Evolutionary conservation across 1,140 invertebrate species (phyloP).

Genomic region (Cotesia vestalis): DNA sequence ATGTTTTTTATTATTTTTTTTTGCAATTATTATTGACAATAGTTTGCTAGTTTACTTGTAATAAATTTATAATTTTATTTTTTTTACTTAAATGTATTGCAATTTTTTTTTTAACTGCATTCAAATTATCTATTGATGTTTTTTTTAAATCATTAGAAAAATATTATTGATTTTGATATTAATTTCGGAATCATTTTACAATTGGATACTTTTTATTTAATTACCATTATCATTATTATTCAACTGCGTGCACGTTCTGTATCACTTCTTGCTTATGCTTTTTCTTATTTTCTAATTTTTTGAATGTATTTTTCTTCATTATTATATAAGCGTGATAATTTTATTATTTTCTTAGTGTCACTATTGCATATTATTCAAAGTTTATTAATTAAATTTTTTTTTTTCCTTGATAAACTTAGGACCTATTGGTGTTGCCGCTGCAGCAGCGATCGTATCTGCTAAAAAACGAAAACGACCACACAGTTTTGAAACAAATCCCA

Average conservation of each 20-base stretch:
- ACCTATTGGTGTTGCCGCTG: slow-evolving; percentile 94
- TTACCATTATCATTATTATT: slow-evolving; percentile 27
- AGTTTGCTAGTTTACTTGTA: slow-evolving; percentile 6
- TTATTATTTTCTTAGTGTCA: slow-evolving; percentile 27
- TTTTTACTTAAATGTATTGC: slow-evolving; percentile 8
- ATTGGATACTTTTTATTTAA: slow-evolving; percentile 20
- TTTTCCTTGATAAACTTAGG: slow-evolving; percentile 67
- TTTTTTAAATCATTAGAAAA: no score
- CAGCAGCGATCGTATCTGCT: slow-evolving; percentile 94
- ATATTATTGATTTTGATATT: no score
- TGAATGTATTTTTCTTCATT: slow-evolving; percentile 12
- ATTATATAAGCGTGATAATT: neutral
- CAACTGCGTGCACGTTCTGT: slow-evolving; percentile 40
- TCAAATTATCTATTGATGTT: no score
- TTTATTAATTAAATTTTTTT: neutral
- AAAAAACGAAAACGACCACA: slow-evolving; percentile 95
- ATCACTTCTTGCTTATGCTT: slow-evolving; percentile 48
- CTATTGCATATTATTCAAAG: neutral
- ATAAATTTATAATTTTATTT: neutral
- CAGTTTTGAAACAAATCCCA: slow-evolving; percentile 98
- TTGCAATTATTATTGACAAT: slow-evolving; percentile 31
- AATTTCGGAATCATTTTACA: neutral
- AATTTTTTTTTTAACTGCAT: neutral
- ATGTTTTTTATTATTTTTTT: slow-evolving; percentile 35
- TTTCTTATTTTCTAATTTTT: slow-evolving; percentile 37